Conservation (phyloP, 1,140 invertebrate species). For the Halictus rubicundus region DNA sequence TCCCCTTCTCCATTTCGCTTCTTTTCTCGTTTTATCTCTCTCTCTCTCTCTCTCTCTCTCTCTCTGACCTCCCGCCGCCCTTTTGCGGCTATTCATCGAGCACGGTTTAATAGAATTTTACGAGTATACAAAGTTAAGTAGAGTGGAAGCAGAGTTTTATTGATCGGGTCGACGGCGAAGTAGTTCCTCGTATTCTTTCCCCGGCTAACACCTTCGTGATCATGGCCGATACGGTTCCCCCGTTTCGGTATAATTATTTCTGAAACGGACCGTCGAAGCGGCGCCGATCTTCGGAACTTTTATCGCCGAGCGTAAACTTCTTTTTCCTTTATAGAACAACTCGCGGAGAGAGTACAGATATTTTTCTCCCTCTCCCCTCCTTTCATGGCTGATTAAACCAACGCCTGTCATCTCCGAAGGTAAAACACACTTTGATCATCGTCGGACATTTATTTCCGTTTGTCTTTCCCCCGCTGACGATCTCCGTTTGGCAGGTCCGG, state of each 20-base stretch:
- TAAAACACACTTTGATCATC: background rate
- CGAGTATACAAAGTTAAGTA: conserved; percentile 51
- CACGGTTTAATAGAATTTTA: conserved; percentile 49
- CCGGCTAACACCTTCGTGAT: background rate
- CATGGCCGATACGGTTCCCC: background rate
- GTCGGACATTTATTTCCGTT: background rate
- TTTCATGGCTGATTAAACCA: background rate
- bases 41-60: background rate
- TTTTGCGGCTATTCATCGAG: conserved; percentile 6
- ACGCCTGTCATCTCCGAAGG: background rate
- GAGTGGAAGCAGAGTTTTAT: conserved; percentile 45
- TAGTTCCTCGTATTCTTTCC: conserved; percentile 4
- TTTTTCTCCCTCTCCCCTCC: background rate
- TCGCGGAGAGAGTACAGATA: background rate
- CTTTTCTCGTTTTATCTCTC: background rate
- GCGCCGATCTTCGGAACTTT: background rate
- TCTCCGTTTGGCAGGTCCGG: background rate
- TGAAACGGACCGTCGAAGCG: background rate
- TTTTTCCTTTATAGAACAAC: background rate
- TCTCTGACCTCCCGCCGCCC: background rate
- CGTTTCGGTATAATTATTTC: conserved; percentile 25
- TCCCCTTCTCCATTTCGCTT: background rate
- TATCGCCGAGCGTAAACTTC: background rate
- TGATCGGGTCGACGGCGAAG: background rate
- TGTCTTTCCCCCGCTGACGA: background rate